Base-by-base conservation (phyloP, 2,113 vertebrate genomes). In the Pongo pygmaeus region DNA sequence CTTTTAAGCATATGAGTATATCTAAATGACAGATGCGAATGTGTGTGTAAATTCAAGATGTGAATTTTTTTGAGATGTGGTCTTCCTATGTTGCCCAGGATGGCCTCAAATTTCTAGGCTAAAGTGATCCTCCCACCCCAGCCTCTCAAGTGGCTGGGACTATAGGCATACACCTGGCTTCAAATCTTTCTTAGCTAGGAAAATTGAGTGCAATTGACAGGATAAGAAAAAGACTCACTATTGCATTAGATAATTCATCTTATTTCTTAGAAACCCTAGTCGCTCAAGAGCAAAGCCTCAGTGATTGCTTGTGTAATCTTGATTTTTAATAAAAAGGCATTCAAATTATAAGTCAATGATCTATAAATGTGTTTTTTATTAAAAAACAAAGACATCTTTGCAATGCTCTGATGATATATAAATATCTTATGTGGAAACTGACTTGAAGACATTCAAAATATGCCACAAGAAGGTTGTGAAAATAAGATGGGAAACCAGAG, bases 231-330 rank as follows among this genome's bases (percentile, higher is more conserved):
- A 69, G 67, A 52, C 35, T 52, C 46, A 72, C 35, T 67, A 72
- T 59, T 59, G 0, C 38, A 35, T 78, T 83, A 69, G 11, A 3
- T 85, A 78, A 94, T 30, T 48, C 83, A 75, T 55, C 6, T 77
- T 46, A 84, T 85, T 94, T 97, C 52, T 87, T 94, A 48, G 27
- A 87, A 96, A 30, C 1, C 30, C 8, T n/a, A 67, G 83, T 86
- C 61, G 25, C n/a, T 89, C 23, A n/a, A 52, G 38, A 92, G 32
- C 80, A 79, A 50, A 84, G 69, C 38, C 43, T 80, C 72, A 55
- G 50, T 83, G 27, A 40, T 43, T 59, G 11, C 5, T 30, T 80
- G 18, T 27, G 83, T 91, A 79, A 61, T 55, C 72, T 89, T 46
- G 40, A n/a, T 64, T 59, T 48, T 84, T 79, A 59, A 94, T 69